Evolutionary conservation across 2,888 invertebrate genomes (phyloP), one percentile per base, ranked within the genome.

Genomic region (Euplexia lucipara): DNA sequence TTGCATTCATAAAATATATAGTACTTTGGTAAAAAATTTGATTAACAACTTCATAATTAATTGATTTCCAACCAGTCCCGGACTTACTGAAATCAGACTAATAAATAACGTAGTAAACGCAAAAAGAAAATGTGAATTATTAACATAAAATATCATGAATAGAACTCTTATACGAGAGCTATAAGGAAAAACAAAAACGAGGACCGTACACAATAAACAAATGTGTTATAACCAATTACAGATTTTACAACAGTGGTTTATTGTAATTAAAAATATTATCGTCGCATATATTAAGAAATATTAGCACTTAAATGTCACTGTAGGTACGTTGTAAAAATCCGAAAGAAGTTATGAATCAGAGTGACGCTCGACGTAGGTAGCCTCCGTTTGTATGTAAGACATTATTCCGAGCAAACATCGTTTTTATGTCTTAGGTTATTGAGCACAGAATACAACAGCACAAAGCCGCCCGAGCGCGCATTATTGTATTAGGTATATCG

Each of bases 291-390:
- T 81, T 76, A 79, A 78, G 69, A 79, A 79, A 78, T 78, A 83
- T 81, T 76, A 80, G 73, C 80, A 81, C 77, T 77, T 81, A 83
- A 80, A 79, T 78, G 79, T 77, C 73, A 76, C 77, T 74, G 57
- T 58, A 58, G 58, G 75, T 58, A 58, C 59, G 75, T 78, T 84
- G 78, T 83, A 72, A 82, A 84, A 85, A 84, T 79, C 76, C 68
- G 69, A 75, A 83, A 80, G 76, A 75, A 82, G 77, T 81, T 79
- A 84, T 88, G 85, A 88, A 87, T 89, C 85, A 88, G 74, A 69
- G 79, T 82, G 80, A 75, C 70, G 69, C 62, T 70, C 71, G 71
- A 75, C 67, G 78, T 75, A 73, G 79, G 81, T 71, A 64, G 72
- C 67, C 69, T 57, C 58, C 44, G 74, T 69, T 64, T 49, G 68